Conservation (phyloP, 2,113 vertebrate genomes). For the Sapajus apella region DNA sequence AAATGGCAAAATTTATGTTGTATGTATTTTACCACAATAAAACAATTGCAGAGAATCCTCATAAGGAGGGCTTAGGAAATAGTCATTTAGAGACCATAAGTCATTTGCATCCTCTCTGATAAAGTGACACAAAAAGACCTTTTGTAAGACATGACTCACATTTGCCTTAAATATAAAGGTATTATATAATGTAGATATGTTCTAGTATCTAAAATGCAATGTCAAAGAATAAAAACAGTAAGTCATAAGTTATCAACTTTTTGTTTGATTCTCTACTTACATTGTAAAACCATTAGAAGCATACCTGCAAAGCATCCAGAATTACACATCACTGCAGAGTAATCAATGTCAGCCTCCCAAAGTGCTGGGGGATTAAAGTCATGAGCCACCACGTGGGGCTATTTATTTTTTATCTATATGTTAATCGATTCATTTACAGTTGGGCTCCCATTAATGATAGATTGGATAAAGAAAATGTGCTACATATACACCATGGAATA, state of each 20-base stretch:
- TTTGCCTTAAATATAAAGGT: not conserved
- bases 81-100: not conserved
- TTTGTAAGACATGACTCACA: not conserved
- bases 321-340: not conserved
- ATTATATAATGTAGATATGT: not conserved
- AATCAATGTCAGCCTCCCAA: not conserved
- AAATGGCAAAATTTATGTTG: not conserved
- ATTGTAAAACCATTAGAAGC: not conserved
- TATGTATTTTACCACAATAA: not conserved
- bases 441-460: too few relatives aligned
- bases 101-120: not conserved
- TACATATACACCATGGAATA: too few relatives aligned
- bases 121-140: not conserved
- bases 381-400: too few relatives aligned
- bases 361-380: too few relatives aligned
- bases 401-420: too few relatives aligned
- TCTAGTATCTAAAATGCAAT: not conserved
- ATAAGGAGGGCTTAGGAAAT: not conserved
- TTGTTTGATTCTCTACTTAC: not conserved
- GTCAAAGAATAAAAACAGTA: not conserved
- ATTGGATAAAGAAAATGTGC: too few relatives aligned
- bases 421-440: too few relatives aligned
- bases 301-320: not conserved
- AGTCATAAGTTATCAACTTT: not conserved
- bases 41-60: not conserved